Evolutionary conservation across 2,888 invertebrate species (phyloP).

Genomic region (Orchesellides sinensis): DNA sequence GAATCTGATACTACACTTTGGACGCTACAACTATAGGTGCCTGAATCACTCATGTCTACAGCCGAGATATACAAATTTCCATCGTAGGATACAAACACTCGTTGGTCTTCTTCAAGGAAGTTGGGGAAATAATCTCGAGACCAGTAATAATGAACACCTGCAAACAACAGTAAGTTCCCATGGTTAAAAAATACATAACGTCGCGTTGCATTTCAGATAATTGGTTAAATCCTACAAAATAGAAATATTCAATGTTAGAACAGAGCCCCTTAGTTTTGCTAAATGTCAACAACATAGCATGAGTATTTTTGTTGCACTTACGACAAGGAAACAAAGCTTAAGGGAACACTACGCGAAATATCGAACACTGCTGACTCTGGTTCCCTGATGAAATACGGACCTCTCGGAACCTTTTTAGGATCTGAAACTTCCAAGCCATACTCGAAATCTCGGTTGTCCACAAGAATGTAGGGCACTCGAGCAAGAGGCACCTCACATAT

Average conservation of each 20-base stretch:
- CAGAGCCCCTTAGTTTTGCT: not conserved
- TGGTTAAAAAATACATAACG: not conserved
- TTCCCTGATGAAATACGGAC: conserved; percentile 92
- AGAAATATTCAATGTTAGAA: too few species aligned
- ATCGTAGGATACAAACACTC: conserved; percentile 95
- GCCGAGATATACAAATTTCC: conserved; percentile 97
- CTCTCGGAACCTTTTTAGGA: conserved; percentile 88
- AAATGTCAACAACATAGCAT: not conserved
- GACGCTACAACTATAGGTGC: conserved; percentile 94
- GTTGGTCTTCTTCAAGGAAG: conserved; percentile 93
- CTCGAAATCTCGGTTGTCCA: conserved; percentile 85
- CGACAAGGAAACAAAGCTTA: conserved; percentile 86
- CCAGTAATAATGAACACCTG: conserved; percentile 92
- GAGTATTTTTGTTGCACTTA: conserved; percentile 75
- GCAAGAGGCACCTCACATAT: conserved; percentile 93
- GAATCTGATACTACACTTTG: conserved; percentile 91
- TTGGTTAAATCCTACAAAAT: too few species aligned
- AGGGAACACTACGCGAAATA: conserved; percentile 83
- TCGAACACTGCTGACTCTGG: conserved; percentile 91
- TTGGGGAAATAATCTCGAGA: conserved; percentile 92
- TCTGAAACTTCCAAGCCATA: conserved; percentile 91
- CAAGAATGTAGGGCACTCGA: conserved; percentile 83
- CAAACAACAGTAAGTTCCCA: conserved; percentile 61
- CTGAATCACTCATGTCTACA: conserved; percentile 92
- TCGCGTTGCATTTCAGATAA: too few species aligned